A percentile compares a stretch with the other conserved stretches of the same genome.
phyloP scores from a whole-genome alignment of 2,797 vertebrate genomes.

The Holocentrus rufus region DNA sequence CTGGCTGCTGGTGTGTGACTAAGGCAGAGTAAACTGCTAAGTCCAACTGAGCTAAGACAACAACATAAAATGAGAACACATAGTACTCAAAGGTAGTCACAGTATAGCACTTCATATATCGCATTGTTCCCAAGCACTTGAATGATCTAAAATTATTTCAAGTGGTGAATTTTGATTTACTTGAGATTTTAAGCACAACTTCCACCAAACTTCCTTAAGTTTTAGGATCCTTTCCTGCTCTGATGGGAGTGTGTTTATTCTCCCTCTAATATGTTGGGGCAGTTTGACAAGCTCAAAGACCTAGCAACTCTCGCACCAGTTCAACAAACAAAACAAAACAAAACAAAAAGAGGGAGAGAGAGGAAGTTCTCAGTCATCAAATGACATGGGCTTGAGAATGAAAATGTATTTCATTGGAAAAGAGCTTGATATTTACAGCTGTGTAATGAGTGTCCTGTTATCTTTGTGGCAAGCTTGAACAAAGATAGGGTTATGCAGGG shows the following conservation, averaged over 20 bases:
- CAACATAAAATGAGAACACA: conserved; percentile 22
- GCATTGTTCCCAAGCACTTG: not conserved
- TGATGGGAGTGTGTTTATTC: conserved; percentile 52
- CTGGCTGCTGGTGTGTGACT: conserved; percentile 41
- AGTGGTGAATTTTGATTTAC: not conserved
- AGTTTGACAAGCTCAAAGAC: conserved; percentile 32
- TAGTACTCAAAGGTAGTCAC: not conserved
- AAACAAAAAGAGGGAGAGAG: too few relatives aligned
- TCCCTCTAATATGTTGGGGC: conserved; percentile 33
- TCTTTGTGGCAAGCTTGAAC: too few relatives aligned
- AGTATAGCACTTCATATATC: not conserved
- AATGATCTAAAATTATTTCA: not conserved
- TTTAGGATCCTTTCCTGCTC: conserved; percentile 47
- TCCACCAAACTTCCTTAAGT: conserved; percentile 28
- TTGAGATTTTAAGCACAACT: not conserved
- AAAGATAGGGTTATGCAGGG: too few relatives aligned
- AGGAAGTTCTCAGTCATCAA: conserved; percentile 39
- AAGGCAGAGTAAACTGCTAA: conserved; percentile 37
- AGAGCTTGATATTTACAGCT: not conserved
- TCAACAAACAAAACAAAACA: too few relatives aligned
- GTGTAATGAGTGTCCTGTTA: not conserved
- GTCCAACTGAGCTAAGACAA: conserved; percentile 27
- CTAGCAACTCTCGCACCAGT: conserved; percentile 9
- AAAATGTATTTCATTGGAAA: conserved; percentile 7
- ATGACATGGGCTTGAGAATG: conserved; percentile 22